Evolutionary conservation across 2,113 vertebrate species (phyloP), one percentile per base, ranked within the genome.

Genomic region (Dicaeum eximium): DNA sequence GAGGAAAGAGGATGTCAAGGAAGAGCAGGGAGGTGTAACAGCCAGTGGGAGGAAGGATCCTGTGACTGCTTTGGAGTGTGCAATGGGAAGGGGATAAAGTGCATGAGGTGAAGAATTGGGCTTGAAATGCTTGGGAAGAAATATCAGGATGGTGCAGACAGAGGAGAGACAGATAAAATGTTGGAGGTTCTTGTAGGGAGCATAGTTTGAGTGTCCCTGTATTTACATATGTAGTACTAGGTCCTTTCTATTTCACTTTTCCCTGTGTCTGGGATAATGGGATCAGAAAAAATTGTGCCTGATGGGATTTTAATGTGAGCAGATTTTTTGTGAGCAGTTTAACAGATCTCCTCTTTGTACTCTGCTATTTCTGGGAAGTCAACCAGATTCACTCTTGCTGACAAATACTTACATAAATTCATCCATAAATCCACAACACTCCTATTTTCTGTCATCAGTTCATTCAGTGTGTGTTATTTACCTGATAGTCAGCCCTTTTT

Each of bases 371-470:
- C 85, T 84, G 78, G 42, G 70, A 94, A 80, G 69, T 77, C 72
- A 86, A 65, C 62, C 38, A 91, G 27, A 82, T 73, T 80, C 81
- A 64, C 42, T 94, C 82, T 79, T 11, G 14, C 53, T 83, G 81
- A 92, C 61, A 81, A 89, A 94, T 80, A 64, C 44, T 71, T 80
- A 25, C 15, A 80, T 89, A 91, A 92, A 86, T 78, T 84, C 71
- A 44, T 28, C 35, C 13, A 53, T 80, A 77, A 91, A 85, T 84
- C 70, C 27, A 33, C 69, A 61, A 33, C 21, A 35, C 5, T 31
- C 79, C 35, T 80, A 45, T 88, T 90, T 93, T 91, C 74, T 94
- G 44, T 67, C 54, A 82, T 87, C 70, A 91, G 11, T 60, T 71
- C 75, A 87, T 86, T 47, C 71, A 61, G 22, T 35, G 25, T 11